Evolutionary conservation across 1,140 invertebrate species (phyloP).

Genomic region (Calycopis cecrops): DNA sequence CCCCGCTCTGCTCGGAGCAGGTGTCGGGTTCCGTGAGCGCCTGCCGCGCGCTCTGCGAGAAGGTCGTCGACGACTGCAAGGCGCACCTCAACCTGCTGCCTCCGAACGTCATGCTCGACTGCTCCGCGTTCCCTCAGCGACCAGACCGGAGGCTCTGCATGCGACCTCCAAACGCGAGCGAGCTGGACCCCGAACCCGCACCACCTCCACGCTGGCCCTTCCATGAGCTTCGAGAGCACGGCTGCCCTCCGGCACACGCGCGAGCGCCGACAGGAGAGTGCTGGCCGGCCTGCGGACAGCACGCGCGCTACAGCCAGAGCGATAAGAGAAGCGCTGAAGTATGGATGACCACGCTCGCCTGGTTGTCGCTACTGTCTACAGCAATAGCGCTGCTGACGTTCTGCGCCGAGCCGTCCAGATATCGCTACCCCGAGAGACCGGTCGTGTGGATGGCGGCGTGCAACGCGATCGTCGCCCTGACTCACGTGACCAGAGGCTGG

Average conservation of each 20-base stretch:
- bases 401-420: conserved; percentile 88
- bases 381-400: conserved; percentile 92
- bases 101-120: conserved; percentile 88
- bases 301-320: conserved; percentile 82
- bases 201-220: conserved; percentile 54
- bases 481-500: conserved; percentile 82
- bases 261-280: conserved; percentile 66
- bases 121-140: conserved; percentile 75
- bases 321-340: conserved; percentile 86
- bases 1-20: conserved; percentile 94
- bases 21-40: conserved; percentile 90
- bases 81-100: conserved; percentile 81
- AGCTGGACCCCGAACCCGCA: conserved; percentile 49
- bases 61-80: conserved; percentile 85
- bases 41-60: conserved; percentile 90
- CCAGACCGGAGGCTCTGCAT: conserved; percentile 75
- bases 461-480: conserved; percentile 85
- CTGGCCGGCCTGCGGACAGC: conserved; percentile 80
- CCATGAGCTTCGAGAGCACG: conserved; percentile 46
- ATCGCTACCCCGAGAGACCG: conserved; percentile 89
- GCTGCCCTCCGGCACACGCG: conserved; percentile 57
- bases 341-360: conserved; percentile 90
- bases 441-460: conserved; percentile 92
- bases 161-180: conserved; percentile 68
- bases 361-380: conserved; percentile 89